phyloP scores from a whole-genome alignment of 2,113 vertebrate genomes.

The Muscicapa adusta region DNA sequence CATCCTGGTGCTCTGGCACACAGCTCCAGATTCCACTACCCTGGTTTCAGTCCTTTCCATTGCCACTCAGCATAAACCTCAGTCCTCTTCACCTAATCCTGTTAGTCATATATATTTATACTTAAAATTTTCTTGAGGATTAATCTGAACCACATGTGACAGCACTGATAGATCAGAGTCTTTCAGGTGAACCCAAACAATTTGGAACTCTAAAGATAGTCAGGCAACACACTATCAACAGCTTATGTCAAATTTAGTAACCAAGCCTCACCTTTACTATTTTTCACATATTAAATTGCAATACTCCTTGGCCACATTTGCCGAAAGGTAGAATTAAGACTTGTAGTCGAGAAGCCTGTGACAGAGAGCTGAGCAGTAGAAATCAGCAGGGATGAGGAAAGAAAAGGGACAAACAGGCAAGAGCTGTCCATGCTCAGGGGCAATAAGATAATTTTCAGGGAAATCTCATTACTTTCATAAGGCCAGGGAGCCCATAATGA shows the following conservation, averaged over 20 bases:
- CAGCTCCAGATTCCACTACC: background rate
- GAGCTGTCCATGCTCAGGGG: background rate
- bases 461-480: background rate
- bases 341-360: background rate
- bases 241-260: background rate
- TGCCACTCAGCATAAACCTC: background rate
- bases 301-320: background rate
- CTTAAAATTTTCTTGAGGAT: background rate
- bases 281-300: background rate
- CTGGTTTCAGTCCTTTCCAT: background rate
- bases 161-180: background rate
- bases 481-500: background rate
- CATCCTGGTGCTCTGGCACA: background rate
- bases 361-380: background rate
- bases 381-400: background rate
- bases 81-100: background rate
- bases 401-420: background rate
- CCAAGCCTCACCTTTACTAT: background rate
- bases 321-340: background rate
- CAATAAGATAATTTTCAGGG: background rate
- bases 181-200: background rate
- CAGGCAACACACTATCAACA: background rate
- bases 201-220: background rate
- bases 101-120: background rate
- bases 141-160: background rate